Percentiles rank a stretch among this genome's conserved stretches.
phyloP scores from a whole-genome alignment of 2,888 invertebrate genomes.

The Scaptomyza tumidula region DNA sequence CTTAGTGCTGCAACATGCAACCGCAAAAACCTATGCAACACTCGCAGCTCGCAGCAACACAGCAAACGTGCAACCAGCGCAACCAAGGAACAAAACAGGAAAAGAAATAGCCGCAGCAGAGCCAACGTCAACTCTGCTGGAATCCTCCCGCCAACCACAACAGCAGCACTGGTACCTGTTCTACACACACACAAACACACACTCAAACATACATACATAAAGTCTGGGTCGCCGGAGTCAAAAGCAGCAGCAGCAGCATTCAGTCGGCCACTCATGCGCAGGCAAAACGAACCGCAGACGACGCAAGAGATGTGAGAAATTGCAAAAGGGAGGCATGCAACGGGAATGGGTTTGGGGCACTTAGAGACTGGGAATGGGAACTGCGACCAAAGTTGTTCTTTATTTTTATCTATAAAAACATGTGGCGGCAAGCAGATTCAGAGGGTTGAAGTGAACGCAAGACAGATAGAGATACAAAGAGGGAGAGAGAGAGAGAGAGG shows the following conservation, averaged over 20 bases:
- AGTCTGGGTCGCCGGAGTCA: conserved; percentile 32
- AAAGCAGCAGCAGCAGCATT: conserved; percentile 22
- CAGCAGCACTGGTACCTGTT: conserved; percentile 41
- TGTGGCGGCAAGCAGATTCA: background rate
- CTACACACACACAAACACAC: conserved; percentile 29
- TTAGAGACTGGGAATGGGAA: conserved; percentile 11
- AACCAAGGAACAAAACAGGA: conserved; percentile 30
- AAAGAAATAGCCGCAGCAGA: conserved; percentile 12
- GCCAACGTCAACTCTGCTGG: conserved; percentile 21
- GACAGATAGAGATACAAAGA: background rate
- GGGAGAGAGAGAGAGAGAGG: background rate
- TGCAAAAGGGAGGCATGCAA: background rate
- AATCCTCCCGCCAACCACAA: conserved; percentile 31
- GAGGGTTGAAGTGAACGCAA: background rate
- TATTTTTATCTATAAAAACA: conserved; percentile 1
- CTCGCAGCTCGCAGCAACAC: conserved; percentile 8
- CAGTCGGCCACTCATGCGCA: conserved; percentile 66
- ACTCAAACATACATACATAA: background rate
- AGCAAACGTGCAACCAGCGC: background rate
- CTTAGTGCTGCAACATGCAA: conserved; percentile 19
- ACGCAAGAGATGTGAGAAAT: conserved; percentile 9
- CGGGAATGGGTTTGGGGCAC: conserved; percentile 19
- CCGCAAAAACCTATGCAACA: conserved; percentile 54
- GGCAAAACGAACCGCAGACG: conserved; percentile 48
- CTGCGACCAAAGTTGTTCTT: conserved; percentile 18